Conservation (phyloP, 2,113 vertebrate species). For the Oceanites oceanicus region DNA sequence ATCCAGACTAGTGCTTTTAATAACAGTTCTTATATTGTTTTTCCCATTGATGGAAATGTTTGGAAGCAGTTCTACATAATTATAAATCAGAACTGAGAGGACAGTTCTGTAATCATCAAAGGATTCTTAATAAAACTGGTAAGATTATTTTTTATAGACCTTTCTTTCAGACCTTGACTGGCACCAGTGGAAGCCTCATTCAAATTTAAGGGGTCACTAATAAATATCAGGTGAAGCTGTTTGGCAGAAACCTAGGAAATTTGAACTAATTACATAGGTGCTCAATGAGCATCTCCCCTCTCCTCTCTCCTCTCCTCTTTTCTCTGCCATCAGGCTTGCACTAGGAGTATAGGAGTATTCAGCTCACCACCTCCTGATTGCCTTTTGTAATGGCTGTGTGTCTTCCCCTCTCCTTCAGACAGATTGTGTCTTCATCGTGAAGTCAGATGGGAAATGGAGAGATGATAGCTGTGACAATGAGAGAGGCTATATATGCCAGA, state of each 20-base stretch:
- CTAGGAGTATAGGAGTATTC: background rate
- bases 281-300: background rate
- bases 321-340: background rate
- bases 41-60: background rate
- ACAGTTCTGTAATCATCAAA: background rate
- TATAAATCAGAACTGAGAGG: background rate
- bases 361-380: background rate
- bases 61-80: background rate
- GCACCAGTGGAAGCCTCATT: background rate
- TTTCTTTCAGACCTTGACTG: background rate
- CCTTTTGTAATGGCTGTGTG: background rate
- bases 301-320: background rate
- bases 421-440: slow-evolving; percentile 80
- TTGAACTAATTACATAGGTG: background rate
- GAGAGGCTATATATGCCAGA: slow-evolving; percentile 81
- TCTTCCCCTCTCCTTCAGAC: background rate
- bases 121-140: background rate
- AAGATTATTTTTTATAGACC: background rate
- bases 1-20: background rate
- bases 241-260: background rate
- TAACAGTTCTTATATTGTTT: background rate
- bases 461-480: slow-evolving; percentile 73
- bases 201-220: background rate
- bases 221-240: background rate
- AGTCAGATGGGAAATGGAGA: slow-evolving; percentile 76